Evolutionary conservation across 2,797 vertebrate genomes (phyloP).

Genomic region (Luscinia luscinia): DNA sequence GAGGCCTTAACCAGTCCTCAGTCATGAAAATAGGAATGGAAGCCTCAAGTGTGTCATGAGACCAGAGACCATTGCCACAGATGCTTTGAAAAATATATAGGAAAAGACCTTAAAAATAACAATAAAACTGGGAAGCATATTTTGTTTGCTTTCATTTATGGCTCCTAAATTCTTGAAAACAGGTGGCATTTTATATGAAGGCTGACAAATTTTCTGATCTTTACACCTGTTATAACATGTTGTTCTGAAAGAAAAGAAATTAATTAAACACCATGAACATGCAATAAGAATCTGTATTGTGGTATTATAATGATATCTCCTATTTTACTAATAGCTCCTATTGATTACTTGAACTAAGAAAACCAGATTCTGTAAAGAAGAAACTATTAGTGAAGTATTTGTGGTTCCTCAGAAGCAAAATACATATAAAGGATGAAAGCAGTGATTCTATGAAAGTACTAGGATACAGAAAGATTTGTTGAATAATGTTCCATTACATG

Average conservation of each 20-base stretch:
- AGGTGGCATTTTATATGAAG: neutral
- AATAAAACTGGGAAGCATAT: neutral
- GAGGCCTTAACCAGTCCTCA: neutral
- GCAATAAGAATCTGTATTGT: neutral
- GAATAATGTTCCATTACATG: neutral
- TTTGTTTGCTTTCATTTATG: neutral
- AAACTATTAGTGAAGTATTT: neutral
- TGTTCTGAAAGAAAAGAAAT: neutral
- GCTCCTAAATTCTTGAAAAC: neutral
- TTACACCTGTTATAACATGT: neutral
- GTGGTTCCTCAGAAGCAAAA: neutral
- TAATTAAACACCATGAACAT: neutral
- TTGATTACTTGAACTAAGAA: neutral
- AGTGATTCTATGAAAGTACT: neutral
- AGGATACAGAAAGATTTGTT: neutral
- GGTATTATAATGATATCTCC: neutral
- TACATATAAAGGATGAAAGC: neutral
- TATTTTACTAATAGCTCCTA: neutral
- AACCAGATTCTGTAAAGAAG: neutral
- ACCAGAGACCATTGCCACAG: neutral
- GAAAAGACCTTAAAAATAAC: neutral
- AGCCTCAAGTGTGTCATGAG: accelerated
- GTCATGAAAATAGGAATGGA: neutral
- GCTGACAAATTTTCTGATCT: neutral
- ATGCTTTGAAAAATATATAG: neutral